phyloP scores from a whole-genome alignment of 2,797 vertebrate species.

The Sebastes melanostomus region DNA sequence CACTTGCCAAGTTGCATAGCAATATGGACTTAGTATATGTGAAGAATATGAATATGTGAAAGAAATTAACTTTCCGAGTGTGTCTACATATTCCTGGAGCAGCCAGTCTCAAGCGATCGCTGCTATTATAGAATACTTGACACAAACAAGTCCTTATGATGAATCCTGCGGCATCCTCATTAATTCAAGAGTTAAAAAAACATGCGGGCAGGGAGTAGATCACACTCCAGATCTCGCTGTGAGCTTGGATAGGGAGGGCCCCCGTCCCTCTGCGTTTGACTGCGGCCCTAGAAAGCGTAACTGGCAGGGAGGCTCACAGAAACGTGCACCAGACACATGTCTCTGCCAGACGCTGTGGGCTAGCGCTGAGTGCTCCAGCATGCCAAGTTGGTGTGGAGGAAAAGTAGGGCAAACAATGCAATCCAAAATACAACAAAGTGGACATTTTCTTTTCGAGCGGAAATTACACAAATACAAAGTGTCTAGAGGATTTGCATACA shows the following conservation, averaged over 20 bases:
- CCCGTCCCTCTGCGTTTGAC: conserved; percentile 21
- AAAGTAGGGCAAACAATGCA: conserved; percentile 67
- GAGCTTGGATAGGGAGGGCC: conserved; percentile 28
- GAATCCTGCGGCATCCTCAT: conserved; percentile 55
- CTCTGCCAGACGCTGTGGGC: conserved; percentile 55
- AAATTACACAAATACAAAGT: conserved; percentile 46
- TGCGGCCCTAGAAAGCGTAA: conserved; percentile 50
- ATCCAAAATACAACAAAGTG: conserved; percentile 59
- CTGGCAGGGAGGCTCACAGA: conserved; percentile 45
- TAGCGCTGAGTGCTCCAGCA: conserved; percentile 40
- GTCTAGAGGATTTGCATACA: conserved; percentile 58
- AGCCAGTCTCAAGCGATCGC: conserved; percentile 39
- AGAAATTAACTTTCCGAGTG: neutral
- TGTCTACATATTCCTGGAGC: conserved; percentile 22
- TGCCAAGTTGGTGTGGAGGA: conserved; percentile 51
- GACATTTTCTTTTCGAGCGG: conserved; percentile 40
- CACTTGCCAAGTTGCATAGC: neutral
- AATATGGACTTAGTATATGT: neutral
- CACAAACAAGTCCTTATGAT: conserved; percentile 57
- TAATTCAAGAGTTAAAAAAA: conserved; percentile 54
- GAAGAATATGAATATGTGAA: conserved; percentile 3
- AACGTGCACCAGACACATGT: conserved; percentile 44
- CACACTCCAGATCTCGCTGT: conserved; percentile 23
- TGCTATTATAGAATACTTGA: conserved; percentile 56
- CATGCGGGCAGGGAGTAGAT: conserved; percentile 3